Conservation (phyloP, 23 tunicate species). For the Styela plicata region DNA sequence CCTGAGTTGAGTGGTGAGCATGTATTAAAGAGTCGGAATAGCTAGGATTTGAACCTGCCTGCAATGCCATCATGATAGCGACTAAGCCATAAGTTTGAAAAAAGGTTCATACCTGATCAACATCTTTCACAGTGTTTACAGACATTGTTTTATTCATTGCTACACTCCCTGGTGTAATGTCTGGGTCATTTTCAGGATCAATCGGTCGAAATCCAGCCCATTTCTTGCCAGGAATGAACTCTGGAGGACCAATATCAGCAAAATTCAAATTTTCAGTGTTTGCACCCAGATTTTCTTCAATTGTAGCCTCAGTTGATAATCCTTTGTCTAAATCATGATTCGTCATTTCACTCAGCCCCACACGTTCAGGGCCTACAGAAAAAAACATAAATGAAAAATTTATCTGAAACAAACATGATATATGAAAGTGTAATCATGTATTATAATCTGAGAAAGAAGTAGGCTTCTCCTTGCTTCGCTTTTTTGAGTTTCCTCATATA, state of each 20-base stretch:
- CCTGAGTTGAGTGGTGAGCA: no score
- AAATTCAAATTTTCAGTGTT: slow-evolving; percentile 10
- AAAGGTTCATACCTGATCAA: slow-evolving; percentile 93
- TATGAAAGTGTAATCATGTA: no score
- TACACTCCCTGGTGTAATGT: slow-evolving; percentile 92
- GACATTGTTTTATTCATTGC: slow-evolving; percentile 85
- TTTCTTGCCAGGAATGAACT: slow-evolving; percentile 86
- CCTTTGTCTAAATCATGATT: background rate
- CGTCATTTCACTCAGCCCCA: background rate
- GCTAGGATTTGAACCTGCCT: no score
- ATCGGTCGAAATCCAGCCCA: slow-evolving; percentile 87
- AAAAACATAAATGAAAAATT: no score
- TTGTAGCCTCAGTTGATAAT: background rate
- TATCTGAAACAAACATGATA: no score
- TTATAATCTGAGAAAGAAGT: no score
- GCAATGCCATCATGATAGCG: no score
- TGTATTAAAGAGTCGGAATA: no score
- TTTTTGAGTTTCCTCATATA: no score
- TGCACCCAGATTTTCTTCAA: background rate
- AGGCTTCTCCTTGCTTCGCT: no score
- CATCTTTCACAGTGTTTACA: slow-evolving; percentile 80
- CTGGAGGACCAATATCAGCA: slow-evolving; percentile 90
- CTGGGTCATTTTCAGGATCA: slow-evolving; percentile 85
- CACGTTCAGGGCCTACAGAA: background rate
- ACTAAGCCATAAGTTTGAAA: no score